Conservation (phyloP, 2,888 invertebrate species). For the Philhelius pedissequus region DNA sequence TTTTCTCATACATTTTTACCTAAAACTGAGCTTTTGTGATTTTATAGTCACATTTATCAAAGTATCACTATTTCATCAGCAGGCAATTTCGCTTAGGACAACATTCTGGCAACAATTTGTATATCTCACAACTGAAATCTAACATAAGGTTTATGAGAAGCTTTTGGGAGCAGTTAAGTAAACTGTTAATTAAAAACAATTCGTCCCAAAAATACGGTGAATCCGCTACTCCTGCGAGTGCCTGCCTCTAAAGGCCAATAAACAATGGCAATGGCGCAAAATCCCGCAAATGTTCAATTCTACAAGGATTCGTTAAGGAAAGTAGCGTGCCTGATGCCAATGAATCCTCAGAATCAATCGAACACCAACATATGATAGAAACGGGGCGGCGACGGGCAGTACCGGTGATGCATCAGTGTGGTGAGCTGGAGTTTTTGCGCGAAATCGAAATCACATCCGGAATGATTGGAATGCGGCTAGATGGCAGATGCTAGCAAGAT, state of each 20-base stretch:
- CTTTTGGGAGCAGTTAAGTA: slow-evolving; percentile 67
- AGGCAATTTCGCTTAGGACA: too few species aligned
- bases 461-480: not conserved
- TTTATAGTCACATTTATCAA: too few species aligned
- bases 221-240: slow-evolving; percentile 88
- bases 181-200: slow-evolving; percentile 84
- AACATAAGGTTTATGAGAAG: too few species aligned
- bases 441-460: not conserved
- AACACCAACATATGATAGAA: slow-evolving; percentile 87
- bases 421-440: slow-evolving; percentile 70
- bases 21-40: too few species aligned
- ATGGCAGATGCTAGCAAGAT: not conserved
- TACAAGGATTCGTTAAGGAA: slow-evolving; percentile 86
- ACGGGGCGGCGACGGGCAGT: too few species aligned
- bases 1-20: too few species aligned
- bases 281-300: slow-evolving; percentile 84
- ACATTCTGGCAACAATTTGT: too few species aligned
- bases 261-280: slow-evolving; percentile 74
- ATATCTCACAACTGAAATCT: not conserved
- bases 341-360: slow-evolving; percentile 83
- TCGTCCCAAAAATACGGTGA: slow-evolving; percentile 87
- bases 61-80: too few species aligned
- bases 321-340: slow-evolving; percentile 82
- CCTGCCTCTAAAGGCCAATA: slow-evolving; percentile 82
- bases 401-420: slow-evolving; percentile 82